Percentiles rank a stretch among this genome's conserved stretches.
These are phyloP conservation scores for Etia nguti DNA, from an alignment of 2,113 vertebrate species.

Conservation along the genomic window DNA sequence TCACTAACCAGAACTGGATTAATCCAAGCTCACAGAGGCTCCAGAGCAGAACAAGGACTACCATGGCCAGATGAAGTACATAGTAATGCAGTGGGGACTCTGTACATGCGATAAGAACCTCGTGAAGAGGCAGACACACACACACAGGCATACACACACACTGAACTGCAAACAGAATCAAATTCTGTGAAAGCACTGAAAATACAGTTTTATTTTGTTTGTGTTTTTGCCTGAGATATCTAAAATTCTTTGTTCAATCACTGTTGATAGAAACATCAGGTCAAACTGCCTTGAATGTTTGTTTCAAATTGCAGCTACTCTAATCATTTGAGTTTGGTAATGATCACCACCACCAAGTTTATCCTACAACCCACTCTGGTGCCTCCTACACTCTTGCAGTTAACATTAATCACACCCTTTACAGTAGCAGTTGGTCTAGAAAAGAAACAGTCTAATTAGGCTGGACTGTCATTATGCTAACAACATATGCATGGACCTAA, in stretches of 20 bases:
- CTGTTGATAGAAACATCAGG: neutral
- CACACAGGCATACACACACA: fast-evolving
- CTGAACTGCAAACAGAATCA: neutral
- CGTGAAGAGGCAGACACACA: neutral
- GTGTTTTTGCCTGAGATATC: neutral
- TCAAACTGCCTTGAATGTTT: neutral
- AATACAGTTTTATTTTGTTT: neutral
- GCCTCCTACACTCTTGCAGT: conserved; percentile 11
- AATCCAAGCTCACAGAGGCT: neutral
- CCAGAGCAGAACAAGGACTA: neutral
- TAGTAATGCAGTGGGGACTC: neutral
- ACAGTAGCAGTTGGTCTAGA: conserved; percentile 5
- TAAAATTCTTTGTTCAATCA: neutral
- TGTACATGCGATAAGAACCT: no score
- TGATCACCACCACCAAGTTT: conserved; percentile 32
- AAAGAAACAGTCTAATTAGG: neutral
- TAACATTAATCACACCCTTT: conserved; percentile 36
- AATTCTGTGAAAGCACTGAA: neutral
- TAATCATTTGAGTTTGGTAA: conserved; percentile 16
- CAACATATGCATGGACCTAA: neutral
- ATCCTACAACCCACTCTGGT: neutral
- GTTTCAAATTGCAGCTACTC: neutral
- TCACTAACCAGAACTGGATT: neutral
- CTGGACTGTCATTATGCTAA: neutral
- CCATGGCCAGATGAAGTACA: neutral